phyloP scores from a whole-genome alignment of 1,140 invertebrate genomes.

The Trinorchestia longiramus region DNA sequence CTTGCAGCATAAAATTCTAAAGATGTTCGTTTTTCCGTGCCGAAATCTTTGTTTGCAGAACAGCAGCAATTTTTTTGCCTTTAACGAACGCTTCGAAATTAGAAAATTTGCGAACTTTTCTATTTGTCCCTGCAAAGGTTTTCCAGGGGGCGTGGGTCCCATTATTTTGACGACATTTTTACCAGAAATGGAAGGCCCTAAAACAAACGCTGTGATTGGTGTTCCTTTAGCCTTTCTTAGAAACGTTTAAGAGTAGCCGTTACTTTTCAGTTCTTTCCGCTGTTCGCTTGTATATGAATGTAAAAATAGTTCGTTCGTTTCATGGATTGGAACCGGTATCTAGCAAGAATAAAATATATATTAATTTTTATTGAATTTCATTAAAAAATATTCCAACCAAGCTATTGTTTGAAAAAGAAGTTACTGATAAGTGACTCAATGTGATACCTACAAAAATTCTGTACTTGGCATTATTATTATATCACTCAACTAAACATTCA shows the following conservation, averaged over 20 bases:
- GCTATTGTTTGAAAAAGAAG: too few species aligned
- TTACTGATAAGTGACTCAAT: too few species aligned
- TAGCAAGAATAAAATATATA: neutral
- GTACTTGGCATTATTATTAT: too few species aligned
- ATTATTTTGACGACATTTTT: slow-evolving; percentile 22
- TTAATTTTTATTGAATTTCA: too few species aligned
- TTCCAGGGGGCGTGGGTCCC: neutral
- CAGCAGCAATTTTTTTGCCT: slow-evolving; percentile 1
- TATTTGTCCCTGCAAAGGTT: neutral
- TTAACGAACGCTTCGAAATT: slow-evolving; percentile 13
- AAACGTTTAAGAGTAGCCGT: neutral
- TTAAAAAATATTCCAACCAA: too few species aligned
- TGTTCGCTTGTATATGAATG: neutral
- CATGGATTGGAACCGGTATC: neutral
- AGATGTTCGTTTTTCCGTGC: neutral
- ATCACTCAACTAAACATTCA: too few species aligned
- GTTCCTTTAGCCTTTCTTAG: neutral
- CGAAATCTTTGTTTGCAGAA: neutral
- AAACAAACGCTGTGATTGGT: neutral
- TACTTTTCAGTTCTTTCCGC: neutral
- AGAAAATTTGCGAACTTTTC: neutral
- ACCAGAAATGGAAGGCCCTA: neutral
- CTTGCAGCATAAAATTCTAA: neutral
- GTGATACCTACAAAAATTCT: too few species aligned
- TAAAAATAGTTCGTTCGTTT: neutral